Conservation (phyloP, 2,113 vertebrate genomes). For the Limnothrissa miodon region DNA sequence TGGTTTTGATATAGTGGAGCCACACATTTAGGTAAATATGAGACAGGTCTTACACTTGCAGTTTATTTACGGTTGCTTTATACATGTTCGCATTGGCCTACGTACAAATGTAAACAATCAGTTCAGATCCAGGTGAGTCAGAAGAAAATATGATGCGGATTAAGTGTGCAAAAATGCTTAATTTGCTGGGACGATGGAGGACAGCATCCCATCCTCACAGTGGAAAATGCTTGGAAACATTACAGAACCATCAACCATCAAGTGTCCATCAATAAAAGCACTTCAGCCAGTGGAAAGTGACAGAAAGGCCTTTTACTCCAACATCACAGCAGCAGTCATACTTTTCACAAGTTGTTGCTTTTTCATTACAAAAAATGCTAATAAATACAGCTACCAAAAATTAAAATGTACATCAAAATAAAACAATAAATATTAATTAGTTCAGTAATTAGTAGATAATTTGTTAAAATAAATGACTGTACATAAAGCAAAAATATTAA, state of each 20-base stretch:
- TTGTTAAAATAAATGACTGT: slow-evolving; percentile 61
- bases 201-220: no score
- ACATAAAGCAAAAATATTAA: slow-evolving; percentile 33
- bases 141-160: no score
- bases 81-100: no score
- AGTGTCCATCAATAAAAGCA: neutral
- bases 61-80: no score
- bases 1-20: neutral
- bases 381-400: slow-evolving; percentile 29
- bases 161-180: no score
- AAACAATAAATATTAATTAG: slow-evolving; percentile 63
- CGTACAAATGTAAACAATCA: no score
- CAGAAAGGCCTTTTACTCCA: slow-evolving; percentile 64
- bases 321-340: slow-evolving; percentile 61
- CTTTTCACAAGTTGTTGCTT: slow-evolving; percentile 23
- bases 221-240: neutral
- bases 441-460: slow-evolving; percentile 56
- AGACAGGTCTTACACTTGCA: neutral
- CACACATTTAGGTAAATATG: neutral
- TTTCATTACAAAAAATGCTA: slow-evolving; percentile 46
- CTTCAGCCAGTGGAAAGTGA: neutral
- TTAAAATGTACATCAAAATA: slow-evolving; percentile 57
- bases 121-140: no score
- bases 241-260: neutral
- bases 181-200: no score